These are phyloP conservation scores for Alviniconcha strummeri DNA, from an alignment of 2,888 invertebrate species.

Conservation along the genomic window DNA sequence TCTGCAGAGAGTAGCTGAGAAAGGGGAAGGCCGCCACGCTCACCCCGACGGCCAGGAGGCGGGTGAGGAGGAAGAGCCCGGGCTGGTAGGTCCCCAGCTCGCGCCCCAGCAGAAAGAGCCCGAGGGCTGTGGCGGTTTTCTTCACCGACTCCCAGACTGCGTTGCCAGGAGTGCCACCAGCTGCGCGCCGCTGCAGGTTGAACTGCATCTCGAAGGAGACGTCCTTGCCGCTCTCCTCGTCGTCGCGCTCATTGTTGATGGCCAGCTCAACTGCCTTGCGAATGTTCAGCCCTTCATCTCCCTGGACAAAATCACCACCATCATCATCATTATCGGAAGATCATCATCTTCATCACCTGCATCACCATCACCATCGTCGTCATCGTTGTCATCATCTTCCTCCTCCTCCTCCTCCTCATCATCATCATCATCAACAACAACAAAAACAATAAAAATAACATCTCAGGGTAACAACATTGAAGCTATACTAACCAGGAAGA, in stretches of 20 bases:
- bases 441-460: too few relatives aligned
- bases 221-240: neutral
- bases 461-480: too few relatives aligned
- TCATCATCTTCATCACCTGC: too few relatives aligned
- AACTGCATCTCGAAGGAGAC: constrained; percentile 60
- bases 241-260: neutral
- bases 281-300: constrained; percentile 9
- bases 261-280: constrained; percentile 9
- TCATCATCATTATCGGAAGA: too few relatives aligned
- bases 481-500: too few relatives aligned
- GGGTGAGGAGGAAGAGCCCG: constrained; percentile 19
- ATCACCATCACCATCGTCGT: too few relatives aligned
- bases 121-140: constrained; percentile 73
- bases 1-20: constrained; percentile 75
- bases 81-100: constrained; percentile 26
- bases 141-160: constrained; percentile 74
- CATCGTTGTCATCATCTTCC: too few relatives aligned
- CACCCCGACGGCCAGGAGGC: neutral
- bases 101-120: constrained; percentile 68
- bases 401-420: too few relatives aligned
- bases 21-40: neutral
- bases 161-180: constrained; percentile 69
- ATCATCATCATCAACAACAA: too few relatives aligned
- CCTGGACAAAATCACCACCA: neutral
- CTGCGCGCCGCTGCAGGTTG: constrained; percentile 68